Evolutionary conservation across 2,888 invertebrate genomes (phyloP).

Genomic region (Zhuqinia jingwanae): DNA sequence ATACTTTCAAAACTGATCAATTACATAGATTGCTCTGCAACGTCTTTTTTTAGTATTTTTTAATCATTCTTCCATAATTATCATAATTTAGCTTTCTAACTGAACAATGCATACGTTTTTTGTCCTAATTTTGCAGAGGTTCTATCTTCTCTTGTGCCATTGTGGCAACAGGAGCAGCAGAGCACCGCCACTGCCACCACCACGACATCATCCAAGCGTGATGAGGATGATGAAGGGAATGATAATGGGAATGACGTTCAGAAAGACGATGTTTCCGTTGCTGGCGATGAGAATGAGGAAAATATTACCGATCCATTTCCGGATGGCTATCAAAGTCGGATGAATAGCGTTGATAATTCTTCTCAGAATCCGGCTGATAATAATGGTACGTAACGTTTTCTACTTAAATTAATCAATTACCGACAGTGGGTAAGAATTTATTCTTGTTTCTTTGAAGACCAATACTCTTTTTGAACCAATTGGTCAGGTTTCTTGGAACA

Average conservation of each 20-base stretch:
- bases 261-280: neutral
- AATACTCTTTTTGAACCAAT: too few relatives aligned
- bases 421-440: too few relatives aligned
- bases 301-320: slow-evolving; percentile 2
- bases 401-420: too few relatives aligned
- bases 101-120: too few relatives aligned
- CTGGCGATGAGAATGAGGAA: neutral
- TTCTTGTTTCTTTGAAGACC: too few relatives aligned
- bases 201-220: slow-evolving; percentile 38
- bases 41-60: too few relatives aligned
- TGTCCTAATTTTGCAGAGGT: slow-evolving; percentile 29
- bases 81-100: too few relatives aligned
- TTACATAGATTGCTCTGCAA: too few relatives aligned
- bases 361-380: neutral
- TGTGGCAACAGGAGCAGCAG: slow-evolving; percentile 43
- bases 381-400: neutral
- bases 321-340: slow-evolving; percentile 53
- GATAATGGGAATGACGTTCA: neutral
- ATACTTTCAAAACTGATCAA: too few relatives aligned
- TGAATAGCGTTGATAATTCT: slow-evolving; percentile 17
- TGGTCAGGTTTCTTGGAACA: too few relatives aligned
- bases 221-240: neutral
- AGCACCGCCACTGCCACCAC: too few relatives aligned
- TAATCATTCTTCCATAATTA: too few relatives aligned
- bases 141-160: slow-evolving; percentile 42